These are phyloP conservation scores for Halcyon badia DNA, from an alignment of 2,797 vertebrate genomes.

Conservation along the genomic window DNA sequence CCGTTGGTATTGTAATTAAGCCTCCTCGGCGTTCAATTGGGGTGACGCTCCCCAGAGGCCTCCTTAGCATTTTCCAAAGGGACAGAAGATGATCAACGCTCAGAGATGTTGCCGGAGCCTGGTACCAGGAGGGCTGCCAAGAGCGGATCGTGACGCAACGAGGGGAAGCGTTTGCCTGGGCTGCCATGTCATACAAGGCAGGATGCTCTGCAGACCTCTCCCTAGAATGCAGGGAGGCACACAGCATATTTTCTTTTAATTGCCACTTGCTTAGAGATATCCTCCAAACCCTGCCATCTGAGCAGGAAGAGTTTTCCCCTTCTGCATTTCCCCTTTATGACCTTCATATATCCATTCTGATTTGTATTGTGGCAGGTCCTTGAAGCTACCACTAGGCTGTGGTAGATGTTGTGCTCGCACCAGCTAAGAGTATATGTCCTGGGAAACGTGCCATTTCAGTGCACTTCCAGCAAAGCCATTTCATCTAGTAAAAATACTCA, in stretches of 20 bases:
- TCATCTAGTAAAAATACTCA: neutral
- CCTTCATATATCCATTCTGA: neutral
- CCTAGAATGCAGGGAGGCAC: neutral
- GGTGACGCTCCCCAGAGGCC: neutral
- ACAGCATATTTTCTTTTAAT: neutral
- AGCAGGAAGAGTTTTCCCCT: neutral
- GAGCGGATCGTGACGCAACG: rapidly evolving
- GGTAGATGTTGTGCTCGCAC: neutral
- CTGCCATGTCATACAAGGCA: rapidly evolving
- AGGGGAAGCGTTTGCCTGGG: neutral
- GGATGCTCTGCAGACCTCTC: neutral
- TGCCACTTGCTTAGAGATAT: neutral
- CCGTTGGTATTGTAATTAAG: neutral
- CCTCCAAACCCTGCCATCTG: neutral
- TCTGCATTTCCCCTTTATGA: rapidly evolving
- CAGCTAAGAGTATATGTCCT: neutral
- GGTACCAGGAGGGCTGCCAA: neutral
- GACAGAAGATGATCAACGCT: neutral
- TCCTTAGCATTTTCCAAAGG: neutral
- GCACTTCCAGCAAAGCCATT: constrained; percentile 13
- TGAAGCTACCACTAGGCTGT: neutral
- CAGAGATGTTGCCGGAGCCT: neutral
- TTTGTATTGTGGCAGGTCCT: neutral
- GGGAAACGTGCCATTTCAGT: neutral
- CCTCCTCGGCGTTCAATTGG: neutral